phyloP scores from a whole-genome alignment of 2,888 invertebrate species.

The Watsonalla binaria region DNA sequence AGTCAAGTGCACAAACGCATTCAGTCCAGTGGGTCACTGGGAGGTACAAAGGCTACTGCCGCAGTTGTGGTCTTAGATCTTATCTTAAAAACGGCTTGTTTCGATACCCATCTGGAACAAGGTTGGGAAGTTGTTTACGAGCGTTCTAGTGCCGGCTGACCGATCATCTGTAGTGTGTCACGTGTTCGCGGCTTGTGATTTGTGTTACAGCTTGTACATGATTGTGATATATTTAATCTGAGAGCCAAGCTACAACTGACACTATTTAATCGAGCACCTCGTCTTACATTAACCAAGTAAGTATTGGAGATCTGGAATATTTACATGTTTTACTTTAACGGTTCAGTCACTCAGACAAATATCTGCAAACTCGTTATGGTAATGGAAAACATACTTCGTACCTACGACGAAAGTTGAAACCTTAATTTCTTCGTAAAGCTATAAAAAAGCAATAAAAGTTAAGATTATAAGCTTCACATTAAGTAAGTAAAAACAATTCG shows the following conservation, averaged over 20 bases:
- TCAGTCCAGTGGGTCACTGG: conserved; percentile 36
- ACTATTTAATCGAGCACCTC: conserved; percentile 16
- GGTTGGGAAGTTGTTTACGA: conserved; percentile 4
- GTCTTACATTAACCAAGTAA: conserved; percentile 18
- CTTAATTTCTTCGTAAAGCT: no score
- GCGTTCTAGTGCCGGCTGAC: conserved; percentile 8
- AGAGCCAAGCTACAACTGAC: conserved; percentile 10
- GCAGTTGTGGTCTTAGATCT: conserved; percentile 7
- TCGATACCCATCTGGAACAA: conserved; percentile 5
- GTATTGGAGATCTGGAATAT: conserved; percentile 13
- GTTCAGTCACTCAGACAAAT: conserved; percentile 2
- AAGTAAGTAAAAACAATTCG: neutral
- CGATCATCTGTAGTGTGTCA: conserved; percentile 34
- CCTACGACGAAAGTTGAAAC: no score
- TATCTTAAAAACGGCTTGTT: conserved; percentile 19
- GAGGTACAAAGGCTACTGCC: conserved; percentile 27
- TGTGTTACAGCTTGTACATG: conserved; percentile 16
- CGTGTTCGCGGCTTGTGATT: conserved; percentile 34
- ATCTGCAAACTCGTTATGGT: neutral
- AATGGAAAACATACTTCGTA: no score
- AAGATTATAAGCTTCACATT: neutral
- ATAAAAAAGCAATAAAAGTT: neutral
- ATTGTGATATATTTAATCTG: conserved; percentile 21
- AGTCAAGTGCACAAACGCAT: conserved; percentile 27
- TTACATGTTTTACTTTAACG: conserved; percentile 3